Evolutionary conservation across 2,888 invertebrate genomes (phyloP).

Genomic region (Drosophila mimetica): DNA sequence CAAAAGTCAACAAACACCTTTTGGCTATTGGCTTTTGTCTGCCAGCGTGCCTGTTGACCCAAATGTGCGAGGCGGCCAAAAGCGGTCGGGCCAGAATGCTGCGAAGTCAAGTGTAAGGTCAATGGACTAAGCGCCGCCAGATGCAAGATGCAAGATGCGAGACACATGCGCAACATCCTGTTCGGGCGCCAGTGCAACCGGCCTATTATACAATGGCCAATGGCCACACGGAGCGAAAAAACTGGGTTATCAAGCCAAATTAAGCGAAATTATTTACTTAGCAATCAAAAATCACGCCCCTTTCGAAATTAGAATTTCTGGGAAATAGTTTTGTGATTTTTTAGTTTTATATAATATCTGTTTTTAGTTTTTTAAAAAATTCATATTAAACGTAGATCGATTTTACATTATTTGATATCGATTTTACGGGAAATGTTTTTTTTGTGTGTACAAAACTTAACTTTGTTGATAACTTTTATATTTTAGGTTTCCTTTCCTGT

Average conservation of each 20-base stretch:
- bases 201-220: constrained; percentile 63
- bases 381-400: too few relatives aligned
- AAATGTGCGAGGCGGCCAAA: constrained; percentile 55
- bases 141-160: constrained; percentile 16
- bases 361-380: too few relatives aligned
- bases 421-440: too few relatives aligned
- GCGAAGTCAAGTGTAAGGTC: constrained; percentile 45
- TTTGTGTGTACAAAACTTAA: too few relatives aligned
- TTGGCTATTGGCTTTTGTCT: constrained; percentile 27
- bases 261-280: not conserved
- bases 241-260: not conserved
- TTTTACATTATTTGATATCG: too few relatives aligned
- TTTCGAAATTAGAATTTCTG: too few relatives aligned
- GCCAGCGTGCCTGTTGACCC: constrained; percentile 52
- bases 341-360: too few relatives aligned
- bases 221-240: constrained; percentile 10
- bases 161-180: constrained; percentile 63
- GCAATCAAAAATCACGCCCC: too few relatives aligned
- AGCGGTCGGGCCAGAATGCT: constrained; percentile 44
- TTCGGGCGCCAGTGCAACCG: constrained; percentile 49
- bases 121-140: constrained; percentile 32
- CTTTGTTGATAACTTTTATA: too few relatives aligned
- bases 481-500: too few relatives aligned
- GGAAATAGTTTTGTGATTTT: too few relatives aligned
- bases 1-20: constrained; percentile 24